Evolutionary conservation across 2,797 vertebrate species (phyloP).

Genomic region (Poecile montanus): DNA sequence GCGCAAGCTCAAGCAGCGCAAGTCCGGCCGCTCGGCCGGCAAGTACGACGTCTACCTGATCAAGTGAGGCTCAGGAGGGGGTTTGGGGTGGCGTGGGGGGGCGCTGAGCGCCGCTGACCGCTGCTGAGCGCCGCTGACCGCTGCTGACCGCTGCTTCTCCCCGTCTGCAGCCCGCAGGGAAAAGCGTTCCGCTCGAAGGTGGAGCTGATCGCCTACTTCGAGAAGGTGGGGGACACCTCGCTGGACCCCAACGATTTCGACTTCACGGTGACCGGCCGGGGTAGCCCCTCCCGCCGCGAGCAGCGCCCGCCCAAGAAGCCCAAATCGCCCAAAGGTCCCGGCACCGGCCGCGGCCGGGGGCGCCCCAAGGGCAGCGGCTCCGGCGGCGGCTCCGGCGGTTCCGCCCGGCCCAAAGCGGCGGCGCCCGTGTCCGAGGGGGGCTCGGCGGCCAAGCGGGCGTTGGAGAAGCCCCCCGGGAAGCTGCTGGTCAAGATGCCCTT

Average conservation of each 20-base stretch:
- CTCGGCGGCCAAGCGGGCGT: background rate
- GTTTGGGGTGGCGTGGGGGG: background rate
- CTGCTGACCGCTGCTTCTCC: background rate
- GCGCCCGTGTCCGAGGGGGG: constrained; percentile 80
- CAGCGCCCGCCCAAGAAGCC: constrained; percentile 86
- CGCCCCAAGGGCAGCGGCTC: background rate
- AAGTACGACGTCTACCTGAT: constrained; percentile 97
- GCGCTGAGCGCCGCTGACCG: accelerated
- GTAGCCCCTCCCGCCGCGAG: constrained; percentile 83
- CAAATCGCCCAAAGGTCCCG: constrained; percentile 86
- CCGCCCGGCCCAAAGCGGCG: background rate
- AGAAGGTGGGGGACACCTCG: constrained; percentile 93
- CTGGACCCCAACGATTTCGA: constrained; percentile 97
- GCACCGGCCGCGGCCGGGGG: constrained; percentile 87
- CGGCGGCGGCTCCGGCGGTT: background rate
- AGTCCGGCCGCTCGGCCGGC: constrained; percentile 92
- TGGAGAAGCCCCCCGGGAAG: background rate
- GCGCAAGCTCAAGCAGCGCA: constrained; percentile 93
- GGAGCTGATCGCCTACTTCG: constrained; percentile 94
- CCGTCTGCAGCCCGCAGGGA: constrained; percentile 86
- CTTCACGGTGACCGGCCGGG: constrained; percentile 95
- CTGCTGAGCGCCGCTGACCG: too few relatives aligned
- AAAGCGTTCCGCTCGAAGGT: constrained; percentile 98
- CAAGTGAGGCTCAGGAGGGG: constrained; percentile 82
- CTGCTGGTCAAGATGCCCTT: background rate